Conservation (phyloP, 37 sponge, comb jelly and placozoan species). For the Geodia barretti region DNA sequence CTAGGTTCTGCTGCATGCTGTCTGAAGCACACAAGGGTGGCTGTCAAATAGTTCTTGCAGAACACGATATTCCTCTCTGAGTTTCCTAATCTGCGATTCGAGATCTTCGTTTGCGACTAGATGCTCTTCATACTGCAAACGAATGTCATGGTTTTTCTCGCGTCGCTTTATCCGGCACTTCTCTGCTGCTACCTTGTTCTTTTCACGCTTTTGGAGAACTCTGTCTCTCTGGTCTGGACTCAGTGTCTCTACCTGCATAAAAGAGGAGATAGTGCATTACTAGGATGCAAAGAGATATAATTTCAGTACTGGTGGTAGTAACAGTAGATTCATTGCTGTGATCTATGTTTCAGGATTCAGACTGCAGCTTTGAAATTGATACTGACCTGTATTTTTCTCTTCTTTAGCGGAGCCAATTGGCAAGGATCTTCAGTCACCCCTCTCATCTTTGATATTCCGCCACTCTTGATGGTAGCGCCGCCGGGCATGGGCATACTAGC, state of each 20-base stretch:
- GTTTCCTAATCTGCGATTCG: conserved; percentile 31
- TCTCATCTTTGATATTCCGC: not conserved
- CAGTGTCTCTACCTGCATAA: conserved; percentile 50
- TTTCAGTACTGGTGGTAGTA: not conserved
- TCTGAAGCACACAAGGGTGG: conserved; percentile 51
- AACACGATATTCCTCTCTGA: conserved; percentile 45
- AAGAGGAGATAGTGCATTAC: not conserved
- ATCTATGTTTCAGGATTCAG: no score
- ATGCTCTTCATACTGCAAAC: conserved; percentile 59
- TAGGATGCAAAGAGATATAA: no score
- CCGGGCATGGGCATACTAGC: no score
- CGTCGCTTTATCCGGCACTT: conserved; percentile 93
- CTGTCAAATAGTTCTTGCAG: conserved; percentile 40
- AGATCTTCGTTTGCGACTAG: conserved; percentile 50
- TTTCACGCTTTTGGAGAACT: conserved; percentile 80
- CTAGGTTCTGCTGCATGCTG: not conserved
- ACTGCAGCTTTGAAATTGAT: no score
- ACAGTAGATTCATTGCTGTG: no score
- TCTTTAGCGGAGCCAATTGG: conserved; percentile 77
- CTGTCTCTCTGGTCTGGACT: conserved; percentile 80
- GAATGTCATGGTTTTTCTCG: conserved; percentile 45
- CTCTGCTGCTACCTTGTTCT: conserved; percentile 96
- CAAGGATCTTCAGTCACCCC: conserved; percentile 56
- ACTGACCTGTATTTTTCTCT: conserved; percentile 74
- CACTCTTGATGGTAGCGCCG: not conserved